Conservation (phyloP, 92 coral and sea anemone species). For the Porites lobata region DNA sequence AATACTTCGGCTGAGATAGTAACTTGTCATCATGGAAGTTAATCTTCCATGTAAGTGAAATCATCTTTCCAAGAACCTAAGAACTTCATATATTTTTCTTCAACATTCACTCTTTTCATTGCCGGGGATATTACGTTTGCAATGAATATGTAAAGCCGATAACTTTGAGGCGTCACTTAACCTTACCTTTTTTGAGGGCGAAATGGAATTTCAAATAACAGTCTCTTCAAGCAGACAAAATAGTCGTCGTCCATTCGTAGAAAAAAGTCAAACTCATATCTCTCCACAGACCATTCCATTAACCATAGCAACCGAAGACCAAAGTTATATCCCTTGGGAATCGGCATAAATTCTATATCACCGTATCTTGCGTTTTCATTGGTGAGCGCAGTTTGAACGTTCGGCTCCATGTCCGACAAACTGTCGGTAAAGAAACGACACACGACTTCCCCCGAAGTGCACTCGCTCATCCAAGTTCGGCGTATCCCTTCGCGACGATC, state of each 20-base stretch:
- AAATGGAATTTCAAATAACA: slow-evolving; percentile 85
- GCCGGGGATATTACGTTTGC: too few species aligned
- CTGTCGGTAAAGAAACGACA: slow-evolving; percentile 95
- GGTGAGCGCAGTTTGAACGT: slow-evolving; percentile 58
- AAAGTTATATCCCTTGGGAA: slow-evolving; percentile 87
- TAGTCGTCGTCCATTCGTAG: slow-evolving; percentile 96
- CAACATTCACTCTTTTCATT: too few species aligned
- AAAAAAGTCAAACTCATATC: slow-evolving; percentile 87
- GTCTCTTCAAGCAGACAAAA: slow-evolving; percentile 85
- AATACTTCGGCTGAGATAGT: too few species aligned
- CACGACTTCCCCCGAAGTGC: slow-evolving; percentile 71
- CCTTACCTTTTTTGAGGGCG: slow-evolving; percentile 60
- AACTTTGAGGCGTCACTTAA: background rate
- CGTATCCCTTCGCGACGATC: slow-evolving; percentile 91
- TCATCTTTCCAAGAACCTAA: too few species aligned
- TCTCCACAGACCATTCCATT: slow-evolving; percentile 79
- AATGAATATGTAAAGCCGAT: too few species aligned
- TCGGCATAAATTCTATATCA: slow-evolving; percentile 85
- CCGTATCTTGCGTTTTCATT: slow-evolving; percentile 72
- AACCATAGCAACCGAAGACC: slow-evolving; percentile 91
- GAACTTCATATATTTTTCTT: too few species aligned
- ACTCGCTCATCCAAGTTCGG: slow-evolving; percentile 88
- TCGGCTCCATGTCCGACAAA: slow-evolving; percentile 70
- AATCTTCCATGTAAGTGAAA: too few species aligned
- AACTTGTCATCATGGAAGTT: too few species aligned